phyloP scores from a whole-genome alignment of 53 echinoderm and acorn worm genomes.

The Mesocentrotus franciscanus region DNA sequence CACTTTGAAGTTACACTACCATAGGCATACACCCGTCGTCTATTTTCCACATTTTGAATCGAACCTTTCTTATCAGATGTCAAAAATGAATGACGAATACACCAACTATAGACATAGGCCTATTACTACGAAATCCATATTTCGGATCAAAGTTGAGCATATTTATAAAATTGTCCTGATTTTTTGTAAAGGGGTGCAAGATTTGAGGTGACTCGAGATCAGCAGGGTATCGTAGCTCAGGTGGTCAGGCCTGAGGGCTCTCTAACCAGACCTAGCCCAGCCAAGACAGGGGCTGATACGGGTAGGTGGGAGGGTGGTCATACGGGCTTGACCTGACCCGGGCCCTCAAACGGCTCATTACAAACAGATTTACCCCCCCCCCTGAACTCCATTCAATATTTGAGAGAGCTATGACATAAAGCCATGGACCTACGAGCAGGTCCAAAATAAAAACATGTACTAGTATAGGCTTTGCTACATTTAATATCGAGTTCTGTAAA shows the following conservation, averaged over 20 bases:
- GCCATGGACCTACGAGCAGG: too few species aligned
- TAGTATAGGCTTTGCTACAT: too few species aligned
- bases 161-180: background rate
- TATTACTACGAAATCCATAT: too few species aligned
- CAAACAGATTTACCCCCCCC: background rate
- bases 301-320: constrained; percentile 56
- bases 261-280: background rate
- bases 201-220: constrained; percentile 3
- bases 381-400: background rate
- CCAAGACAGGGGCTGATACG: constrained; percentile 22
- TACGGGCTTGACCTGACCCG: constrained; percentile 33
- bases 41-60: too few species aligned
- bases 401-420: background rate
- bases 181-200: background rate
- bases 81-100: too few species aligned
- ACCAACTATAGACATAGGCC: too few species aligned
- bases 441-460: too few species aligned
- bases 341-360: constrained; percentile 35
- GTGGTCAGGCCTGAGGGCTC: constrained; percentile 50
- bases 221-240: constrained; percentile 43
- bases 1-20: background rate
- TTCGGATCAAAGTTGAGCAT: background rate
- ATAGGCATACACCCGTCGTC: too few species aligned
- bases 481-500: too few species aligned
- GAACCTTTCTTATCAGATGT: too few species aligned